These are phyloP conservation scores for Desmophyllum pertusum DNA, from an alignment of 92 coral and sea anemone species.

Conservation along the genomic window DNA sequence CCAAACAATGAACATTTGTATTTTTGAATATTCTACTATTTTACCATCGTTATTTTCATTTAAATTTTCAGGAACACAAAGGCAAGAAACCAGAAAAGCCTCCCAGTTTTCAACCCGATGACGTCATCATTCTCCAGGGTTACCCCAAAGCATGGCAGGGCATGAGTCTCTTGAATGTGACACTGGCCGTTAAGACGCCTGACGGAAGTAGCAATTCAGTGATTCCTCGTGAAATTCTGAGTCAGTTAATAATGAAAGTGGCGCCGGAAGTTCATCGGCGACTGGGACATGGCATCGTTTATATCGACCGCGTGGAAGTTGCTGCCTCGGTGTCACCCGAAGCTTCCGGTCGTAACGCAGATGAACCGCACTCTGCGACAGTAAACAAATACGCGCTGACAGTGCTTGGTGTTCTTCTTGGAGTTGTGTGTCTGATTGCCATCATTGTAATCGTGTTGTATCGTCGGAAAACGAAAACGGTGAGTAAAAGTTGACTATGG, in stretches of 20 bases:
- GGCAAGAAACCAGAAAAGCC: conserved; percentile 10
- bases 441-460: conserved; percentile 10
- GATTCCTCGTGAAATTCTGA: conserved; percentile 5
- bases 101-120: conserved; percentile 21
- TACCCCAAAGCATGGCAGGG: conserved; percentile 27
- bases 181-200: conserved; percentile 26
- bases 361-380: not conserved
- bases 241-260: conserved; percentile 6
- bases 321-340: not conserved
- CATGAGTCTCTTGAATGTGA: conserved; percentile 19
- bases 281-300: conserved; percentile 13
- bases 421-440: conserved; percentile 11
- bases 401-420: conserved; percentile 27
- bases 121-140: conserved; percentile 33
- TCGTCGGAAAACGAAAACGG: conserved; percentile 18
- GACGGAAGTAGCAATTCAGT: not conserved
- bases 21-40: not conserved
- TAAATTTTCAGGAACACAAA: conserved; percentile 2
- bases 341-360: conserved; percentile 27
- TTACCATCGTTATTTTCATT: not conserved
- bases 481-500: not conserved
- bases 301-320: conserved; percentile 8
- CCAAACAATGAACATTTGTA: too few relatives aligned
- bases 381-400: conserved; percentile 16
- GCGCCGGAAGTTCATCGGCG: conserved; percentile 27